phyloP scores from a whole-genome alignment of 1,140 invertebrate genomes.

The Micrasema minimum region DNA sequence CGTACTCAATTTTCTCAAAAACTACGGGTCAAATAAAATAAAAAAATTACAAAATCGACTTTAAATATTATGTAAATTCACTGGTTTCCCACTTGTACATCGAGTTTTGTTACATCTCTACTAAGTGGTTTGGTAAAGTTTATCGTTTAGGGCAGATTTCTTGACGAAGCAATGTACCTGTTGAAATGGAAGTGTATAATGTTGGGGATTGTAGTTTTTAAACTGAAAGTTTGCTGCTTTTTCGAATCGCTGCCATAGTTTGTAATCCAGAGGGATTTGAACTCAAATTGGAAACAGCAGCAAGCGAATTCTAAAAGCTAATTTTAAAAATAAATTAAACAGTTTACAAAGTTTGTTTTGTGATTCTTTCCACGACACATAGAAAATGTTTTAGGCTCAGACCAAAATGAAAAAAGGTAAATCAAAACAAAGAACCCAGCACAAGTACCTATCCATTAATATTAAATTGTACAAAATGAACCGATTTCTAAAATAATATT shows the following conservation, averaged over 20 bases:
- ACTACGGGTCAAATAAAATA: too few species aligned
- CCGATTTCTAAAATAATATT: too few species aligned
- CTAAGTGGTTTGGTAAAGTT: too few species aligned
- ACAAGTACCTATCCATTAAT: too few species aligned
- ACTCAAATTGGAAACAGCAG: conserved; percentile 1
- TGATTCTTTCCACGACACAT: not conserved
- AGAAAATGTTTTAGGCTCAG: too few species aligned
- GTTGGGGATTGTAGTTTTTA: conserved; percentile 21
- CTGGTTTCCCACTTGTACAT: too few species aligned
- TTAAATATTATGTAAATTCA: too few species aligned
- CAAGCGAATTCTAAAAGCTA: conserved; percentile 4
- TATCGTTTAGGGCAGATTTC: too few species aligned
- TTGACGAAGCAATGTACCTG: not conserved
- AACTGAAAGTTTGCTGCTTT: conserved; percentile 13
- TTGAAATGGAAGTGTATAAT: conserved; percentile 8
- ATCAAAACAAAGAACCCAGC: not conserved
- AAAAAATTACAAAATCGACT: too few species aligned
- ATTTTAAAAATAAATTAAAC: conserved; percentile 12
- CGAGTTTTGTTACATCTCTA: too few species aligned
- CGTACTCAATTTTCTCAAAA: too few species aligned
- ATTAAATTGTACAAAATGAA: too few species aligned
- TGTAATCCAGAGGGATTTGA: conserved; percentile 12
- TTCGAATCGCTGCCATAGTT: conserved; percentile 4
- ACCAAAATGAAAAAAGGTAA: not conserved
- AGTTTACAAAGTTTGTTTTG: conserved; percentile 6